Percentiles rank a stretch among this genome's conserved stretches.
Conservation (phyloP, 2,888 invertebrate species). For the Timema podura region DNA sequence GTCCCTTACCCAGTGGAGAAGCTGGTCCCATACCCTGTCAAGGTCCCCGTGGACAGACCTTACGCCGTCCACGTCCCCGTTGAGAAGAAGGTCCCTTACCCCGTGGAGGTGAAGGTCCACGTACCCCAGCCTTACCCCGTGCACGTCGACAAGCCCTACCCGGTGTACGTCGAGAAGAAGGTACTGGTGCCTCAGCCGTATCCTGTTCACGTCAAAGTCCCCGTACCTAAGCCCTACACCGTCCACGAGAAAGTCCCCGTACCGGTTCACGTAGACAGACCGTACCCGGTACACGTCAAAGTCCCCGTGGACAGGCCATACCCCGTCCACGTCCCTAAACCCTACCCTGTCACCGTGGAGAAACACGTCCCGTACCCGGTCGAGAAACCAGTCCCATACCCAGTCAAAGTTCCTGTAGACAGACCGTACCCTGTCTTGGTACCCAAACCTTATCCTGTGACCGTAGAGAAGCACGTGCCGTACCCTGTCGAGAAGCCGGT, state of each 20-base stretch:
- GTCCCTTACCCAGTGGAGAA: slow-evolving; percentile 56
- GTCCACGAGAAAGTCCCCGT: slow-evolving; percentile 30
- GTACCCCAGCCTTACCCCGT: slow-evolving; percentile 70
- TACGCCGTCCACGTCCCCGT: slow-evolving; percentile 63
- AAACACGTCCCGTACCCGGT: slow-evolving; percentile 52
- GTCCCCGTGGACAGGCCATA: slow-evolving; percentile 32
- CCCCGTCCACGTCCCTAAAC: slow-evolving; percentile 54
- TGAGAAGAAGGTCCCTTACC: slow-evolving; percentile 62
- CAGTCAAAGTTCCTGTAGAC: slow-evolving; percentile 65
- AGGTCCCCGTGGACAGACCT: slow-evolving; percentile 54
- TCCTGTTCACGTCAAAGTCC: slow-evolving; percentile 59
- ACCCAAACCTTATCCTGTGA: slow-evolving; percentile 62
- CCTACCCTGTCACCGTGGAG: slow-evolving; percentile 66
- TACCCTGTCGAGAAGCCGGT: slow-evolving; percentile 60
- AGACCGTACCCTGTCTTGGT: slow-evolving; percentile 72
- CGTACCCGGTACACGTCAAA: slow-evolving; percentile 31
- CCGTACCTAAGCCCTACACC: slow-evolving; percentile 57
- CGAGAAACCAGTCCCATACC: slow-evolving; percentile 41
- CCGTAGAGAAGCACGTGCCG: slow-evolving; percentile 30
- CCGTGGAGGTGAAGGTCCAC: slow-evolving; percentile 46
- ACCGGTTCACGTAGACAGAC: slow-evolving; percentile 30
- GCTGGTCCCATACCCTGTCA: slow-evolving; percentile 49
- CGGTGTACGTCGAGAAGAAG: slow-evolving; percentile 58
- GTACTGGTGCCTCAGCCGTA: slow-evolving; percentile 72
- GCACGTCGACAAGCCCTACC: slow-evolving; percentile 66